Base-by-base conservation (phyloP, 2,888 invertebrate genomes). In the Lissocephala sabroskyi region DNA sequence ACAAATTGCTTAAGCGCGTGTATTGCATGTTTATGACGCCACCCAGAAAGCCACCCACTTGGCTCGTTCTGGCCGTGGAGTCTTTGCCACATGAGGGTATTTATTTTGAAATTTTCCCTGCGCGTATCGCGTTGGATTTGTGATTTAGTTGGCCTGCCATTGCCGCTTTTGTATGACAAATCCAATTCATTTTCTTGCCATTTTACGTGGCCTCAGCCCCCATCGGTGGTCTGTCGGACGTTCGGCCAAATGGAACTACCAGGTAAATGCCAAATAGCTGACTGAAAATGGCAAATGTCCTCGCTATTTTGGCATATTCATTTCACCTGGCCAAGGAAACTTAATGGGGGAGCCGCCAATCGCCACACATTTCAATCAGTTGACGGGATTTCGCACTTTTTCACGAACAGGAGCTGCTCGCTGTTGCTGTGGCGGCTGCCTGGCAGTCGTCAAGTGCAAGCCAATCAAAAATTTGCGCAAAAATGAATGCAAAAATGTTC, bases 1-100 rank as follows among this genome's bases (percentile, higher is more conserved):
- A 78, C 79, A 78, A 78, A 78, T 78, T 76, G 73, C 70, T 57
- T 29, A 51, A 58, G 64, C 71, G 79, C 78, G 78, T 78, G 78
- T 70, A 65, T 59, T 56, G 76, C 76, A 79, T 78, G 75, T 67
- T 61, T 65, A 79, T 68, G 64, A 55, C 52, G 19, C 11, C 53
- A 53, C 23, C 10, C 35, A 9, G 2, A 35, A 13, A 35, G 19
- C 7, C 41, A 41, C 41, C 7, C 18, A 19, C 50, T 36, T 51
- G 32, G n/a, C 43, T 52, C 45, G 41, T 40, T 47, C 44, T 32
- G 33, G 46, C 41, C 52, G 47, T 52, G 14, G 29, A 16, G 35
- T 18, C 29, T 18, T 33, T 28, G 9, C 44, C 44, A 39, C 19
- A 18, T 16, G 37, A 13, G 19, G 28, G 28, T 41, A 23, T 26